Evolutionary conservation across 2,888 invertebrate species (phyloP).

Genomic region (Dorcus hopei): DNA sequence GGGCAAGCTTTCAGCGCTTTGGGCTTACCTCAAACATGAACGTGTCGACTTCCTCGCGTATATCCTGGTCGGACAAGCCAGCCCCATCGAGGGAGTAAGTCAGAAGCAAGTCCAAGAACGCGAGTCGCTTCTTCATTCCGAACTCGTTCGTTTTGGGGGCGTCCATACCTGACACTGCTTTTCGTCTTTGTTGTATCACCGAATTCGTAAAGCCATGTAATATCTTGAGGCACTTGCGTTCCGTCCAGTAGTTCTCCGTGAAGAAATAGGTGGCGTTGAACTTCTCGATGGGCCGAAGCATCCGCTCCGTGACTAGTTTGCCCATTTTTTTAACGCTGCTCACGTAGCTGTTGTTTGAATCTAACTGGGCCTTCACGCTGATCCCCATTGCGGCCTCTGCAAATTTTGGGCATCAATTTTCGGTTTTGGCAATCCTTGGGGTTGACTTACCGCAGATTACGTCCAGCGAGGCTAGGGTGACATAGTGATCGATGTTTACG

Average conservation of each 20-base stretch:
- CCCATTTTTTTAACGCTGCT: slow-evolving; percentile 59
- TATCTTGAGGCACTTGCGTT: slow-evolving; percentile 49
- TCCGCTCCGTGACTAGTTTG: slow-evolving; percentile 31
- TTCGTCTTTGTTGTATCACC: slow-evolving; percentile 52
- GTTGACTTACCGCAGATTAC: slow-evolving; percentile 36
- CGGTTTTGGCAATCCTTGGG: background rate
- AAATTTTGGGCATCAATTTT: slow-evolving; percentile 22
- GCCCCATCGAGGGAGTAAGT: slow-evolving; percentile 54
- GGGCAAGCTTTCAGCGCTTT: background rate
- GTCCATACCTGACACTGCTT: slow-evolving; percentile 31
- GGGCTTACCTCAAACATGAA: slow-evolving; percentile 67
- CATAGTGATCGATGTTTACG: slow-evolving; percentile 35
- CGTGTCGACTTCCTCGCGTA: slow-evolving; percentile 70
- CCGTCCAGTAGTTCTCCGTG: slow-evolving; percentile 57
- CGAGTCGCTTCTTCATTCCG: slow-evolving; percentile 62
- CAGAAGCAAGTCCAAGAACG: slow-evolving; percentile 66
- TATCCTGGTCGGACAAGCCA: slow-evolving; percentile 57
- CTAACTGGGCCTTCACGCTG: slow-evolving; percentile 65
- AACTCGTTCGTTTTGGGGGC: slow-evolving; percentile 47
- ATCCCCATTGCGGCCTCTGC: slow-evolving; percentile 84
- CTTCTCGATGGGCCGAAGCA: slow-evolving; percentile 49
- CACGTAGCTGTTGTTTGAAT: slow-evolving; percentile 68
- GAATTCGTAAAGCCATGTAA: slow-evolving; percentile 55
- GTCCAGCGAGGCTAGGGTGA: slow-evolving; percentile 35
- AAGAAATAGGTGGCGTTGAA: slow-evolving; percentile 53